phyloP scores from a whole-genome alignment of 2,797 vertebrate species.

The Micropoecilia bifurca region DNA sequence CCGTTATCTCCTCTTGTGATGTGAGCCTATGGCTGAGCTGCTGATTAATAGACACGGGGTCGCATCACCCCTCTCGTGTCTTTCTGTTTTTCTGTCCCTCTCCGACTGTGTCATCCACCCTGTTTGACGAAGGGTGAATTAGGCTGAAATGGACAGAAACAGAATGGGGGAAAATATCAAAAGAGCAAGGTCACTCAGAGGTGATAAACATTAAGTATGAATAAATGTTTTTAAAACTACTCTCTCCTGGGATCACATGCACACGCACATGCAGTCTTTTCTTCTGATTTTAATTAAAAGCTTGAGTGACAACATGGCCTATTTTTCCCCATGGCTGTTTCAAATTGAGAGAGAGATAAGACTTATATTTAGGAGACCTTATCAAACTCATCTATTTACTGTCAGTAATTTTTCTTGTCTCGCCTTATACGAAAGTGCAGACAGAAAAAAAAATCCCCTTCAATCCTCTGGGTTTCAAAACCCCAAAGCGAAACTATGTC shows the following conservation, averaged over 20 bases:
- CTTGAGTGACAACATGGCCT: constrained; percentile 75
- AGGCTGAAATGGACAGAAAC: constrained; percentile 28
- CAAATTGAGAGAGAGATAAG: constrained; percentile 75
- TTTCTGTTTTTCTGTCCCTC: constrained; percentile 18
- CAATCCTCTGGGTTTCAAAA: constrained; percentile 61
- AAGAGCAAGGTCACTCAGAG: constrained; percentile 60
- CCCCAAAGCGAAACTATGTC: constrained; percentile 56
- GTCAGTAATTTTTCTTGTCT: constrained; percentile 71
- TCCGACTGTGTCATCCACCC: constrained; percentile 26
- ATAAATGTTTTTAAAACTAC: constrained; percentile 57
- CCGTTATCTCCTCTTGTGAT: constrained; percentile 77
- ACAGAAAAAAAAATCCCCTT: constrained; percentile 44
- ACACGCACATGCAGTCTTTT: constrained; percentile 21
- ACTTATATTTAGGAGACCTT: constrained; percentile 76
- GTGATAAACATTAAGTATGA: constrained; percentile 56
- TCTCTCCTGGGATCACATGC: constrained; percentile 45
- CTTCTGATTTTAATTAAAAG: constrained; percentile 79
- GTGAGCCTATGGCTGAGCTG: constrained; percentile 61
- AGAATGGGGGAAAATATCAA: constrained; percentile 21
- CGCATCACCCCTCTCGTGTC: constrained; percentile 37
- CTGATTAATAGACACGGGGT: constrained; percentile 80
- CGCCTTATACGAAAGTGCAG: constrained; percentile 56
- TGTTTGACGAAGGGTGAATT: constrained; percentile 34
- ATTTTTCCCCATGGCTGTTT: constrained; percentile 77
- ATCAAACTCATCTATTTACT: constrained; percentile 79